Base-by-base conservation (phyloP, 2,797 vertebrate genomes). In the Microctenopoma stevenorrisi region DNA sequence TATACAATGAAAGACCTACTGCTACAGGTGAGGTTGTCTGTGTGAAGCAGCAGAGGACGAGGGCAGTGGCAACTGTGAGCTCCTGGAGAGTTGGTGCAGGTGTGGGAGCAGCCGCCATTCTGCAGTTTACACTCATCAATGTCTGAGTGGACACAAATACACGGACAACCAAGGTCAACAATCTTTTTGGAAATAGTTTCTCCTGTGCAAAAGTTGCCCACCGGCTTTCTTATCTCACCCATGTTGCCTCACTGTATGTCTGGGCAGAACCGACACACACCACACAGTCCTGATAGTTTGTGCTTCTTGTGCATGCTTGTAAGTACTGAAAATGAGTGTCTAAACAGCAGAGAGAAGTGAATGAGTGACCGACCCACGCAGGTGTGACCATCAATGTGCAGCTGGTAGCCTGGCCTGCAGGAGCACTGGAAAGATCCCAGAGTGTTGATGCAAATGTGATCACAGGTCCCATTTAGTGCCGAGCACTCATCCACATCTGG, bases 51-150 rank as follows among this genome's bases (percentile, higher is more conserved):
- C 13, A 95, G 88, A 46, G 91, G 91, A 44, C 82, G 35, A 4
- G 85, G 89, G 56, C 94, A 95, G 79, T 84, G 84, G 65, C 94
- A 95, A 4, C 47, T 28, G 62, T 90, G 85, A 68, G 91, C 92
- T 56, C 94, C 94, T 1, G 79, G 83, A 57, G 84, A 84, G 88
- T 95, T 95, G 56, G 63, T 90, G 86, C 94, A 95, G 64, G 63
- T 76, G 55, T 95, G 92, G 58, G 93, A 94, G 72, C 94, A 95
- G 68, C 89, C 92, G 0, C 93, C 94, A 1, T 89, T 92, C 81
- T 93, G 87, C 9, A 95, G 87, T 84, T 94, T 94, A 83, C 94
- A 95, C 85, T 95, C 94, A 47, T 95, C 90, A 10, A 95, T 84
- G 56, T 95, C 94, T 95, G 68, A 25, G 60, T 15, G 50, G 10